A percentile compares a stretch with the other conserved stretches of the same genome.
Conservation (phyloP, 2,888 invertebrate genomes). For the Apotomis betuletana region DNA sequence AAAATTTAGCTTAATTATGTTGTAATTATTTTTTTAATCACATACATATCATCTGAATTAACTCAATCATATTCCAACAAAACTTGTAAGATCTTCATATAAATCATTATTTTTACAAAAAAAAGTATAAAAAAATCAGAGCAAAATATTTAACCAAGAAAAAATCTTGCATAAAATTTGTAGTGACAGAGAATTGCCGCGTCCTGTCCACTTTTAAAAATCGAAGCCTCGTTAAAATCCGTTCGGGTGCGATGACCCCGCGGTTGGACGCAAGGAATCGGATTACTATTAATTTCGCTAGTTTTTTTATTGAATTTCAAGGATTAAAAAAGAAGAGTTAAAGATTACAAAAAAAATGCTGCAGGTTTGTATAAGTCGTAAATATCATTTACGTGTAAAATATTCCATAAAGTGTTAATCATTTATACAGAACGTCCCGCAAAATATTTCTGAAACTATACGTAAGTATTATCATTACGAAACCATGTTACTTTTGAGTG, state of each 20-base stretch:
- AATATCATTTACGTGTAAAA: too few species aligned
- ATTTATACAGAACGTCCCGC: too few species aligned
- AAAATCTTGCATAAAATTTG: constrained; percentile 1
- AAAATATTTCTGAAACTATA: too few species aligned
- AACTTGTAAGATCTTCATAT: neutral
- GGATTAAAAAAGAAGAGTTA: neutral
- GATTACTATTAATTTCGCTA: constrained; percentile 23
- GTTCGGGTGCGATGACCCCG: constrained; percentile 35
- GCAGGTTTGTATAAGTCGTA: too few species aligned
- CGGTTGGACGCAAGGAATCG: constrained; percentile 32
- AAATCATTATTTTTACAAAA: neutral
- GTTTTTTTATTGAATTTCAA: neutral
- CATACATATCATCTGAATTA: neutral
- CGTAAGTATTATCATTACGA: too few species aligned
- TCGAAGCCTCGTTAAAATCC: constrained; percentile 52
- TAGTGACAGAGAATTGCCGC: constrained; percentile 31
- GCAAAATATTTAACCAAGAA: neutral
- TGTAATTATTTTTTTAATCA: too few species aligned
- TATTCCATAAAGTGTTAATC: too few species aligned
- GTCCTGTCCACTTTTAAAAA: constrained; percentile 49
- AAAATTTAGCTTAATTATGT: too few species aligned
- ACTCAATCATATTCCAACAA: neutral
- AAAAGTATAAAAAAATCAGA: neutral
- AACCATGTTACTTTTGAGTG: too few species aligned
- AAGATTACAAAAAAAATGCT: too few species aligned